Percentiles rank a stretch among this genome's conserved stretches.
Conservation (phyloP, 2,888 invertebrate species). For the Ferdinandea cuprea region DNA sequence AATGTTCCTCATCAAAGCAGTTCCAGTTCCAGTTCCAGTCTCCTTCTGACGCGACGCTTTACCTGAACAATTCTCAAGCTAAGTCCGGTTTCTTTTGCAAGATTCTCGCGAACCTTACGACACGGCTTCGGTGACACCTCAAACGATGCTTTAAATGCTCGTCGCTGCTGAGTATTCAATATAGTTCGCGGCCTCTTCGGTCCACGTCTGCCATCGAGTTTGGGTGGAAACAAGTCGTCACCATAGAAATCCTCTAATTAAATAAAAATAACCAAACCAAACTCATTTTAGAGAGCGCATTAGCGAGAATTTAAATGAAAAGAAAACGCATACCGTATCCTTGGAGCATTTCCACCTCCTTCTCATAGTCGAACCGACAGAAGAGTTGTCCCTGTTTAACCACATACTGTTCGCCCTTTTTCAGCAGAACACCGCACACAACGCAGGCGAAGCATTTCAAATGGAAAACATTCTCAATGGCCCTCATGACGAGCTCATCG, state of each 20-base stretch:
- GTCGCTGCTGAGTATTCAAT: slow-evolving; percentile 91
- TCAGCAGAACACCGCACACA: slow-evolving; percentile 89
- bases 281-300: slow-evolving; percentile 50
- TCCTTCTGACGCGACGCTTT: too few relatives aligned
- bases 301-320: slow-evolving; percentile 28
- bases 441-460: slow-evolving; percentile 91
- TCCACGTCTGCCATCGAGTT: slow-evolving; percentile 88
- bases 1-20: neutral
- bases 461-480: slow-evolving; percentile 90
- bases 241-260: slow-evolving; percentile 85
- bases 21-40: too few relatives aligned
- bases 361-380: slow-evolving; percentile 91
- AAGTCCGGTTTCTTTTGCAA: slow-evolving; percentile 93
- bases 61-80: slow-evolving; percentile 94
- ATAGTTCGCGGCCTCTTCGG: slow-evolving; percentile 93
- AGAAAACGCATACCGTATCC: slow-evolving; percentile 83
- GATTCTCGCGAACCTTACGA: slow-evolving; percentile 90
- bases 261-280: slow-evolving; percentile 36
- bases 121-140: slow-evolving; percentile 94
- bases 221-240: slow-evolving; percentile 85
- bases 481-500: slow-evolving; percentile 92
- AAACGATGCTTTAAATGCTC: slow-evolving; percentile 93
- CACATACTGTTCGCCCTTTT: slow-evolving; percentile 92
- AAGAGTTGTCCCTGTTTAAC: slow-evolving; percentile 90
- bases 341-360: slow-evolving; percentile 89